phyloP scores from a whole-genome alignment of 2,113 vertebrate species.

The Genyomyrus donnyi region DNA sequence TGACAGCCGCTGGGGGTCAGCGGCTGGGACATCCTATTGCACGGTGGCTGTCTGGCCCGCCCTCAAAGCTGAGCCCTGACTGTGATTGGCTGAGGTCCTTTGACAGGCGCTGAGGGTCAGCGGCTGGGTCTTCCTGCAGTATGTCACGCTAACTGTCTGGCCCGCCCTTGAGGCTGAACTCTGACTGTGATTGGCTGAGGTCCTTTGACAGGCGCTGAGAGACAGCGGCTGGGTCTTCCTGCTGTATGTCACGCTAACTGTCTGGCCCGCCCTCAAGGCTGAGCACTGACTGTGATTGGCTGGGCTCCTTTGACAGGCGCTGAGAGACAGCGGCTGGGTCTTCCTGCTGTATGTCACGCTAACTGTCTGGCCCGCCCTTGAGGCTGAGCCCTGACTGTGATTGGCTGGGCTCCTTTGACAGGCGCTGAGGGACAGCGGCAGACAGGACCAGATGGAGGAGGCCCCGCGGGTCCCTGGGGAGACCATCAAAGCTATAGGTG shows the following conservation, averaged over 20 bases:
- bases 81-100: no score
- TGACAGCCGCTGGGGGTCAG: no score
- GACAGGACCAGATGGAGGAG: slow-evolving; percentile 76
- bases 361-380: neutral
- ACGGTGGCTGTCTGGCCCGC: no score
- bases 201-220: slow-evolving; percentile 65
- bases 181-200: slow-evolving; percentile 15
- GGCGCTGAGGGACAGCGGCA: slow-evolving; percentile 72
- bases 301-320: no score
- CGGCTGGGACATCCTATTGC: no score
- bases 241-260: no score
- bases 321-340: slow-evolving; percentile 35
- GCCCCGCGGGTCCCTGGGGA: slow-evolving; percentile 88
- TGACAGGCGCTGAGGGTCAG: no score
- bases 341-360: neutral
- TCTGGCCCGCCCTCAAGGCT: no score
- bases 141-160: neutral
- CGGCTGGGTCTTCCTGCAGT: neutral
- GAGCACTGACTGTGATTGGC: no score
- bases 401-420: slow-evolving; percentile 45
- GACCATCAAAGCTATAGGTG: slow-evolving; percentile 79
- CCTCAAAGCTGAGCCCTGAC: no score
- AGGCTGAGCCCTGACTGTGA: slow-evolving; percentile 19
- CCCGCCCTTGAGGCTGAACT: neutral
- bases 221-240: slow-evolving; percentile 37